phyloP scores from a whole-genome alignment of 2,797 vertebrate genomes.

The Dipus sagitta region DNA sequence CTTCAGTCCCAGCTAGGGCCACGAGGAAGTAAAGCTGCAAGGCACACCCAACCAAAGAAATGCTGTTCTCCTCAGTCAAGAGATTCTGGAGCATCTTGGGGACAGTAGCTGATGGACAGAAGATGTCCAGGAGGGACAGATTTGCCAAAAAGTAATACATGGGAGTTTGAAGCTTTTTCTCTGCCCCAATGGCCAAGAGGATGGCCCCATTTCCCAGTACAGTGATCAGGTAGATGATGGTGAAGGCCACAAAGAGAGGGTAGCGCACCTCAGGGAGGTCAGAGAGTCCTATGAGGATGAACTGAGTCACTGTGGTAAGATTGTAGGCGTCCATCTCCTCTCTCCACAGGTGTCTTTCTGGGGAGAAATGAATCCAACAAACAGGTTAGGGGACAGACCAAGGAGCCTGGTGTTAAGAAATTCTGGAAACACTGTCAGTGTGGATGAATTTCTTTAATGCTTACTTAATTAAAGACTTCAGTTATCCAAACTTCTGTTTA shows the following conservation, averaged over 20 bases:
- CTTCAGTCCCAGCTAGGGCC: slow-evolving; percentile 6
- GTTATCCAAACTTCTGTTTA: no score
- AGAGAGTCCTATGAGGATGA: slow-evolving; percentile 47
- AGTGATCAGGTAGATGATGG: slow-evolving; percentile 40
- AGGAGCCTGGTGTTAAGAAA: background rate
- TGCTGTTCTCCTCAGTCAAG: slow-evolving; percentile 2
- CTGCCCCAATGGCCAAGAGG: slow-evolving; percentile 12
- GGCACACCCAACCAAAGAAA: slow-evolving; percentile 30
- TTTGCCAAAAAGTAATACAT: slow-evolving; percentile 65
- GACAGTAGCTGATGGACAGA: slow-evolving; percentile 35
- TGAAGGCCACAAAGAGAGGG: slow-evolving; percentile 17
- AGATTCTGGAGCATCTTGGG: slow-evolving; percentile 59
- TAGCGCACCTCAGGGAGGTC: slow-evolving; percentile 1
- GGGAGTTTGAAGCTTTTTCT: slow-evolving; percentile 47
- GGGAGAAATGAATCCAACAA: background rate
- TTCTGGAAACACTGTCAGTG: background rate
- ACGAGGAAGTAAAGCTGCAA: slow-evolving; percentile 52
- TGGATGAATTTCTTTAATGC: background rate
- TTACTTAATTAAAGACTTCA: background rate
- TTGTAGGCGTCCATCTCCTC: background rate
- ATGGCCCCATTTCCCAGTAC: slow-evolving; percentile 48
- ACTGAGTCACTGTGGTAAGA: background rate
- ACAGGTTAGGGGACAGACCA: background rate
- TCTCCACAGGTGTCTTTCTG: background rate
- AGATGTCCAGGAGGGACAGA: slow-evolving; percentile 52